Conservation (phyloP, 35 echinoderm and acorn worm genomes). For the Stichopus chloronotus region DNA sequence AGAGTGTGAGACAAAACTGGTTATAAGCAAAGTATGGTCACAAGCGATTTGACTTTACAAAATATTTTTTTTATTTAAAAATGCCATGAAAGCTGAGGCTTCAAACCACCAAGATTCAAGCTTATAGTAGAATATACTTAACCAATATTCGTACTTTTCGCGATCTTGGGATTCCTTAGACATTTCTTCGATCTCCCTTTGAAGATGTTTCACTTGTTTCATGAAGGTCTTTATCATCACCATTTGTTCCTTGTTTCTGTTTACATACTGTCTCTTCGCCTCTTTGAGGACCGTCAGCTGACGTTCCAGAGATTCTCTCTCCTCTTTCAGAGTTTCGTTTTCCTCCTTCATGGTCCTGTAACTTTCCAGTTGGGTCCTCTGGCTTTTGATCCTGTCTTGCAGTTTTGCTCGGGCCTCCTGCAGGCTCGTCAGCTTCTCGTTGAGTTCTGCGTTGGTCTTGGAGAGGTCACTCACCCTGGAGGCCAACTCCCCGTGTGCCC, state of each 20-base stretch:
- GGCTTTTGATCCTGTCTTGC: constrained; percentile 27
- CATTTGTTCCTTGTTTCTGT: constrained; percentile 79
- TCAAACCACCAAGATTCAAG: no score
- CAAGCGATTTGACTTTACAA: no score
- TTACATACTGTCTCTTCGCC: constrained; percentile 64
- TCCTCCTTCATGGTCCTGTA: background rate
- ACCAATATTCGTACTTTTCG: background rate
- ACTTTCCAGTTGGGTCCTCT: constrained; percentile 48
- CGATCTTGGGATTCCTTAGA: constrained; percentile 6
- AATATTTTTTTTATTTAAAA: no score
- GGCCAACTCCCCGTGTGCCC: constrained; percentile 56
- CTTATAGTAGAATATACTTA: no score
- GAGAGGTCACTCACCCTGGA: constrained; percentile 57
- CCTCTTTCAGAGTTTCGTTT: constrained; percentile 23
- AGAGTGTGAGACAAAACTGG: no score
- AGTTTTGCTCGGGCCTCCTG: constrained; percentile 47
- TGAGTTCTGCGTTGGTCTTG: constrained; percentile 66
- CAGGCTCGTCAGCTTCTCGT: constrained; percentile 34
- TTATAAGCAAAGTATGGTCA: no score
- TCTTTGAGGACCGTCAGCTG: constrained; percentile 65
- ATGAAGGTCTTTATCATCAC: constrained; percentile 77
- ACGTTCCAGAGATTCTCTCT: background rate
- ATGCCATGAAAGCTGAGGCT: no score
- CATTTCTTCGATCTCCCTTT: constrained; percentile 65
- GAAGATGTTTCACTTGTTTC: constrained; percentile 64